Base-by-base conservation (phyloP, 2,888 invertebrate genomes). In the Adelognathus sp. region DNA sequence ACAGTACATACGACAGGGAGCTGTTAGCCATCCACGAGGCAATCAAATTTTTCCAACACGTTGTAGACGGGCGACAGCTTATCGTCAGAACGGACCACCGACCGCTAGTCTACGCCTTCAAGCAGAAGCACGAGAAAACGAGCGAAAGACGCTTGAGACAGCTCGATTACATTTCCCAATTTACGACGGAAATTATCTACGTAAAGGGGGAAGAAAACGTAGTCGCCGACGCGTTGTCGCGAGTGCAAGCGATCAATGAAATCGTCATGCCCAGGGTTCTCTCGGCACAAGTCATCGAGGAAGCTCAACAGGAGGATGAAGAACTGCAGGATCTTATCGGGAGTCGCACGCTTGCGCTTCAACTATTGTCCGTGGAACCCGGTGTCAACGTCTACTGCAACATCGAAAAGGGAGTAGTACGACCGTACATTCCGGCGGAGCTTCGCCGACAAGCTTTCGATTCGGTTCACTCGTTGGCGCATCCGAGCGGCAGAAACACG, bases 401-500 rank as follows among this genome's bases (percentile, higher is more conserved):
- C 63, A 29, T 18, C 16, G 4, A 14, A 4, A 16, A 16, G 1
- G 44, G 44, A 6, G 18, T 4, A 5, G 18, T 67, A 2, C 56
- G 71, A 6, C 76, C 71, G 5, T 76, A 66, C 54, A 50, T 76
- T 3, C 71, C 76, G 11, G 4, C 4, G 9, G 5, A 27, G 0
- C 24, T 76, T 0, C 54, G 70, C 1, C 7, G n/a, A 36, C 3
- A 3, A 1, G 66, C 66, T 3, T 76, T 76, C 58, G 56, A 56
- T 36, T 3, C 18, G 1, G 11, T 27, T 3, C 79, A 83, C 16
- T 54, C 52, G 0, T 33, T 84, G 0, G 46, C 80, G 4, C 83
- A 85, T 46, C 82, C 85, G 0, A 80, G 83, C 9, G 76, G 77
- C 6, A 39, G 80, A 56, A 24, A 50, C 1, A 84, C 85, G 4